phyloP scores from a whole-genome alignment of 2,113 vertebrate species.

The Crotalus viridis region DNA sequence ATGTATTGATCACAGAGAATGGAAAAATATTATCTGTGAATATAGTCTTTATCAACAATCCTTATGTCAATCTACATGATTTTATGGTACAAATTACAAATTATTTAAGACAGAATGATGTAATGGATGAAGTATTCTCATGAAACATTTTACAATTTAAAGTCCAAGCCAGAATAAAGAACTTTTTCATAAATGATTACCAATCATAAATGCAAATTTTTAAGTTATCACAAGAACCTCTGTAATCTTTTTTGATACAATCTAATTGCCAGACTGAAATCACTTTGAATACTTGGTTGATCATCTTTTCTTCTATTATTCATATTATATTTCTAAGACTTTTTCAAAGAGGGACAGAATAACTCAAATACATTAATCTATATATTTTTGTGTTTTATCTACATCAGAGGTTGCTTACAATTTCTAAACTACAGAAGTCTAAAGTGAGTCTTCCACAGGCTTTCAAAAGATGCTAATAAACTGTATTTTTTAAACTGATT shows the following conservation, averaged over 20 bases:
- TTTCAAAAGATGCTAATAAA: neutral
- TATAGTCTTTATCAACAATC: neutral
- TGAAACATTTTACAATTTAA: neutral
- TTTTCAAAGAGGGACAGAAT: neutral
- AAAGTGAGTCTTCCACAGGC: neutral
- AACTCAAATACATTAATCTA: neutral
- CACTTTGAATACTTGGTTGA: neutral
- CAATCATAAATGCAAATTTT: neutral
- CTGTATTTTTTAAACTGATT: neutral
- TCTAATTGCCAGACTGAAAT: neutral
- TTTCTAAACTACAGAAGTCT: neutral
- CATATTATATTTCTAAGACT: neutral
- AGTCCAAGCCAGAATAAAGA: neutral
- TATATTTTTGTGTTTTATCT: neutral
- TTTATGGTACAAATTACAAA: neutral
- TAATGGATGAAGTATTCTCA: neutral
- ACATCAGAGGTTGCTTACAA: neutral
- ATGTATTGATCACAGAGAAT: neutral
- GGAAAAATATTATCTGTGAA: neutral
- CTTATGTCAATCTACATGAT: neutral
- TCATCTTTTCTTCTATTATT: neutral
- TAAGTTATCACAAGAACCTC: neutral
- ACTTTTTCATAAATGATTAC: neutral
- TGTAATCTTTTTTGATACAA: neutral
- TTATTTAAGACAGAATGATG: neutral